Conservation (phyloP, 2,888 invertebrate genomes). For the Apoda limacodes region DNA sequence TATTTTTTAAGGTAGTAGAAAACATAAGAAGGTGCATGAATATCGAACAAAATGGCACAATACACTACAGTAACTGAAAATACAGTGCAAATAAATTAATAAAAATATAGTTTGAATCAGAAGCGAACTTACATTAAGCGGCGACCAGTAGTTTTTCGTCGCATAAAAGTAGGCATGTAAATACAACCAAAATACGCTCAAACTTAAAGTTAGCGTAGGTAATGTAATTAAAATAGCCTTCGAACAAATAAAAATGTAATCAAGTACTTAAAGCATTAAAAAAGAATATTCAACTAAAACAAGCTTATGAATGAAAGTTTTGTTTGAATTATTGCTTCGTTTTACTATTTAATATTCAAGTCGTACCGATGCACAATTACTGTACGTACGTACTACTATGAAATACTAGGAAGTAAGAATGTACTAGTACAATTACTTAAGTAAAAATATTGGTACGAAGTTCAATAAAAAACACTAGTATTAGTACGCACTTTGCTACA, state of each 20-base stretch:
- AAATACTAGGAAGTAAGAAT: too few species aligned
- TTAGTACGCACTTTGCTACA: too few species aligned
- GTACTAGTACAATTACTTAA: too few species aligned
- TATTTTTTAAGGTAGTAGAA: too few species aligned
- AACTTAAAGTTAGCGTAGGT: conserved; percentile 47
- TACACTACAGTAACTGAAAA: conserved; percentile 38
- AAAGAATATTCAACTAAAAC: conserved; percentile 24
- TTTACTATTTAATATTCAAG: neutral
- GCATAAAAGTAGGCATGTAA: conserved; percentile 58
- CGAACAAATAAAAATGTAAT: conserved; percentile 36
- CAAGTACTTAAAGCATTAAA: conserved; percentile 32
- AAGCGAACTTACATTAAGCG: conserved; percentile 65
- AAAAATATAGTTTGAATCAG: conserved; percentile 27
- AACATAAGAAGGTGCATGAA: conserved; percentile 68
- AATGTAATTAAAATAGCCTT: conserved; percentile 34
- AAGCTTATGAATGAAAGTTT: conserved; percentile 25
- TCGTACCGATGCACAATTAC: too few species aligned
- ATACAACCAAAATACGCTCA: conserved; percentile 56
- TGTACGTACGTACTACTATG: too few species aligned
- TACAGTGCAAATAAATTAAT: conserved; percentile 50
- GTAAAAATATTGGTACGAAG: too few species aligned
- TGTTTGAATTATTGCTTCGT: conserved; percentile 4
- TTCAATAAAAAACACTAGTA: too few species aligned
- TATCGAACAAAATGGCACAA: conserved; percentile 41
- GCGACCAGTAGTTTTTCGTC: conserved; percentile 48